These are phyloP conservation scores for Cylas formicarius DNA, from an alignment of 1,140 invertebrate genomes.

Conservation along the genomic window DNA sequence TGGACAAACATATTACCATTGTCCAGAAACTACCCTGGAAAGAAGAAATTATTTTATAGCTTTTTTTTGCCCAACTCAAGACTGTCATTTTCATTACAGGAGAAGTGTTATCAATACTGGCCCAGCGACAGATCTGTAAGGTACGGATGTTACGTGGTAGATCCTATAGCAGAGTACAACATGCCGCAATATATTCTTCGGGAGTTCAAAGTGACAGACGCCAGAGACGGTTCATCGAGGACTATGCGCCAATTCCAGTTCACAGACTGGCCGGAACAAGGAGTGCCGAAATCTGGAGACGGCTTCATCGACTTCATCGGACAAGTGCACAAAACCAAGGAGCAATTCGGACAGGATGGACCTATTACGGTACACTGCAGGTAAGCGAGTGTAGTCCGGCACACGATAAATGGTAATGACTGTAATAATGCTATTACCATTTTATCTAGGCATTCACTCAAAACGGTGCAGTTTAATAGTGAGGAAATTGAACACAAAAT, in stretches of 20 bases:
- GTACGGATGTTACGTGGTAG: conserved; percentile 96
- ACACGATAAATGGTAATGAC: too few relatives aligned
- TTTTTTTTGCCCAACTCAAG: not conserved
- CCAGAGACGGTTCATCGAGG: conserved; percentile 88
- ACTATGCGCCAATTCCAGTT: conserved; percentile 99
- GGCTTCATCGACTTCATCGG: conserved; percentile 98
- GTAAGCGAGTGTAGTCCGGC: conserved; percentile 47
- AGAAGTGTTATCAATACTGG: conserved; percentile 99
- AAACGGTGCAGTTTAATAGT: too few relatives aligned
- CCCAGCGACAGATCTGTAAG: conserved; percentile 92
- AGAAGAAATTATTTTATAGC: too few relatives aligned
- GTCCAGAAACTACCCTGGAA: too few relatives aligned
- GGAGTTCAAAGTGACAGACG: conserved; percentile 96
- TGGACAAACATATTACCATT: too few relatives aligned
- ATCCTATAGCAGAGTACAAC: conserved; percentile 98
- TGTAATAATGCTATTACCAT: not conserved
- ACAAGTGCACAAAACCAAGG: conserved; percentile 99
- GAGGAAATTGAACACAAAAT: too few relatives aligned
- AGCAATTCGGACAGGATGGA: conserved; percentile 98
- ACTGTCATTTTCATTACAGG: conserved; percentile 50
- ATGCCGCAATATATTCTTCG: conserved; percentile 98
- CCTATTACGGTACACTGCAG: conserved; percentile 99
- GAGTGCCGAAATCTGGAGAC: conserved; percentile 95
- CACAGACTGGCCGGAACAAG: conserved; percentile 98
- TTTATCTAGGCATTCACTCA: too few relatives aligned